Conservation (phyloP, 1,140 invertebrate genomes). For the Acromyrmex echinatior region DNA sequence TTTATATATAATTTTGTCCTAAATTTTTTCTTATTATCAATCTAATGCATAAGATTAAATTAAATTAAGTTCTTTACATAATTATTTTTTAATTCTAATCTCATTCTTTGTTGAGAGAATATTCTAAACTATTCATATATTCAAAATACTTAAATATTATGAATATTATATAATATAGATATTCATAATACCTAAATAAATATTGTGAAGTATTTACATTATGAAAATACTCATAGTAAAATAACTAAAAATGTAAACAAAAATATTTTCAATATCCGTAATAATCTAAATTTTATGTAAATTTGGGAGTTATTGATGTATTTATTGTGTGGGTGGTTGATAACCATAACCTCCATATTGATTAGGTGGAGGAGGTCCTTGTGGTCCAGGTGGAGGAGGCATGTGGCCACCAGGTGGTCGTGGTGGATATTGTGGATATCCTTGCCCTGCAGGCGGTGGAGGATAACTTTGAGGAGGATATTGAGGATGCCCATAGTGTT, state of each 20-base stretch:
- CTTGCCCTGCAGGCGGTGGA: conserved; percentile 84
- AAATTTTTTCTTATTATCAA: background rate
- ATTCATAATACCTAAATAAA: conserved; percentile 13
- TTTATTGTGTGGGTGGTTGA: conserved; percentile 86
- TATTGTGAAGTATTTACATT: conserved; percentile 13
- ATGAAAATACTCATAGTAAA: background rate
- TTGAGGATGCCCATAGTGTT: conserved; percentile 85
- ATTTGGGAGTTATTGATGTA: conserved; percentile 55
- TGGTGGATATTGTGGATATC: conserved; percentile 84
- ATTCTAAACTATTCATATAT: conserved; percentile 3
- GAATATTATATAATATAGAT: background rate
- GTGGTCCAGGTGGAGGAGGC: conserved; percentile 86
- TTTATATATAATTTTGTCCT: conserved; percentile 43
- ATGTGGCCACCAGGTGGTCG: conserved; percentile 84
- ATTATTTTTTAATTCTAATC: background rate
- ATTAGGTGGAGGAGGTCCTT: conserved; percentile 85
- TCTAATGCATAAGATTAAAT: background rate
- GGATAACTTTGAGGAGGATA: conserved; percentile 86
- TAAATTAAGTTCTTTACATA: conserved; percentile 19
- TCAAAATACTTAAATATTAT: conserved; percentile 1
- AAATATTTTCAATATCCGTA: conserved; percentile 23
- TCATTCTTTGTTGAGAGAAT: conserved; percentile 2
- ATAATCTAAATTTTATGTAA: conserved; percentile 31
- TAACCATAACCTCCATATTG: conserved; percentile 87
- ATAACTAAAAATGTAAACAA: conserved; percentile 6